Conservation (phyloP, 1,140 invertebrate genomes). For the Babylonia areolata region DNA sequence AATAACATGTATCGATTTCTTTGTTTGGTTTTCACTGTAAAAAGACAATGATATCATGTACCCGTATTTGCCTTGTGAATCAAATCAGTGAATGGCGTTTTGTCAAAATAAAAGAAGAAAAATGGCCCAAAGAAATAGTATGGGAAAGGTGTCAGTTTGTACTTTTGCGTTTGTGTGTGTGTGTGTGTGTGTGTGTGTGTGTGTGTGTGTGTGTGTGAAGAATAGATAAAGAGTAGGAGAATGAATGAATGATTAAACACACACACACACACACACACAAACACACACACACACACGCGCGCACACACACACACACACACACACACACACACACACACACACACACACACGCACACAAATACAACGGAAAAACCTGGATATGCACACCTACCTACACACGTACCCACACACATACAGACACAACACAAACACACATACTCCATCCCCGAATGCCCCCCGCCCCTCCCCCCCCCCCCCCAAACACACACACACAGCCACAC, state of each 20-base stretch:
- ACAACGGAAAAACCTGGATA: no score
- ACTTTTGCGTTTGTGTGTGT: neutral
- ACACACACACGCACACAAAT: neutral
- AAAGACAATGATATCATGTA: neutral
- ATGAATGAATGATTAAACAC: neutral
- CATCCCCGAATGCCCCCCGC: neutral
- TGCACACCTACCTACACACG: no score
- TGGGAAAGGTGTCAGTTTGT: neutral
- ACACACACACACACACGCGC: conserved; percentile 2
- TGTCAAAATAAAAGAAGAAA: conserved; percentile 1
- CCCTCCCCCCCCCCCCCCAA: neutral
- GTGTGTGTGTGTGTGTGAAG: neutral
- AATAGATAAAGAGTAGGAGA: neutral
- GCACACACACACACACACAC: conserved; percentile 5
- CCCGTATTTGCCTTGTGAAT: neutral
- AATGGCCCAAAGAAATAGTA: neutral
- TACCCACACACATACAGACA: no score
- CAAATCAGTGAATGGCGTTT: neutral
- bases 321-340: neutral
- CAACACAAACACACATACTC: neutral
- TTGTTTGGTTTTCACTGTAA: no score
- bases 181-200: conserved; percentile 6
- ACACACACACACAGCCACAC: neutral
- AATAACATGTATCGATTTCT: neutral
- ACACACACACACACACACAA: neutral